phyloP scores from a whole-genome alignment of 2,797 vertebrate genomes.

The Neostethus bicornis region DNA sequence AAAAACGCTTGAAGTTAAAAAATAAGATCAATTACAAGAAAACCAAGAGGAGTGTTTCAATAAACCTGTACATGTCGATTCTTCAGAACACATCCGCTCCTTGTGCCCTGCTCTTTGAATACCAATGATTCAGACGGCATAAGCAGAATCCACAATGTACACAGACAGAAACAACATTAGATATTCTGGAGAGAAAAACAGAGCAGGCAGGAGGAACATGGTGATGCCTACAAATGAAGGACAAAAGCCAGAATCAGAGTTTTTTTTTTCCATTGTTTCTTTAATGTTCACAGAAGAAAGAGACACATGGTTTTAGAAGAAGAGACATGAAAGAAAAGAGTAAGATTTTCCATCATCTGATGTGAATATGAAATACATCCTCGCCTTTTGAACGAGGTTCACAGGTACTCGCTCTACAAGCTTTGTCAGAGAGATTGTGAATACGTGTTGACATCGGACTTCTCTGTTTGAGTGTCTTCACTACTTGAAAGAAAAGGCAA shows the following conservation, averaged over 20 bases:
- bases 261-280: slow-evolving; percentile 8
- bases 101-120: slow-evolving; percentile 62
- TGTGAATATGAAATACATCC: no score
- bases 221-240: slow-evolving; percentile 58
- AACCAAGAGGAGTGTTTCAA: slow-evolving; percentile 71
- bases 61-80: slow-evolving; percentile 70
- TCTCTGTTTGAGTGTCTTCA: slow-evolving; percentile 18
- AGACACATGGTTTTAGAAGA: neutral
- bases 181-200: slow-evolving; percentile 52
- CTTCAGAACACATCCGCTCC: slow-evolving; percentile 55
- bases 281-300: neutral
- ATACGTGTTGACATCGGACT: slow-evolving; percentile 31
- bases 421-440: slow-evolving; percentile 1
- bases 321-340: neutral
- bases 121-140: slow-evolving; percentile 66
- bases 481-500: slow-evolving; percentile 6
- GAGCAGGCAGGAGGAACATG: slow-evolving; percentile 17
- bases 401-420: neutral
- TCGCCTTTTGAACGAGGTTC: neutral
- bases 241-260: slow-evolving; percentile 15
- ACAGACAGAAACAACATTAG: slow-evolving; percentile 56
- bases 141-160: slow-evolving; percentile 74
- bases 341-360: neutral
- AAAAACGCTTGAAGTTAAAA: no score
- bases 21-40: slow-evolving; percentile 67